Conservation (phyloP, 2,888 invertebrate genomes). For the Mesorhabditis belari region DNA sequence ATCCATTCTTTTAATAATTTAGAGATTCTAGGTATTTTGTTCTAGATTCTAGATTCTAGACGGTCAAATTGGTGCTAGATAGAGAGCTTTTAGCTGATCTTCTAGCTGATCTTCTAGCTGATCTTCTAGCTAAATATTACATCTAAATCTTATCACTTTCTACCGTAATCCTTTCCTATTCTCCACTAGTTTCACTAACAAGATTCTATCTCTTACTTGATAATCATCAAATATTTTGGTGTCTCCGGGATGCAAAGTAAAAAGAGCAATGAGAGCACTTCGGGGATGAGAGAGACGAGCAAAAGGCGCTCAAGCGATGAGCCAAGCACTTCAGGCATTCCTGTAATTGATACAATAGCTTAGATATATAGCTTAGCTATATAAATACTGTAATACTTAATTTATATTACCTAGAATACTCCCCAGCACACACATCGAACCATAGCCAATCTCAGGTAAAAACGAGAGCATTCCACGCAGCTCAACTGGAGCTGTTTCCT, state of each 20-base stretch:
- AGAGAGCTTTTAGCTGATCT: constrained; percentile 1
- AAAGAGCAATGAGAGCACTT: constrained; percentile 28
- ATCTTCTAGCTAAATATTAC: background rate
- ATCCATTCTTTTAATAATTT: no score
- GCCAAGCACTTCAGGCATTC: constrained; percentile 41
- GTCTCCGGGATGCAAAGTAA: constrained; percentile 41
- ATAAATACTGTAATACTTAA: no score
- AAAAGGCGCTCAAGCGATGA: constrained; percentile 31
- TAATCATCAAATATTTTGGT: constrained; percentile 42
- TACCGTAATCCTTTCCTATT: background rate
- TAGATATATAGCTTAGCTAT: no score
- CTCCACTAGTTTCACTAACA: background rate
- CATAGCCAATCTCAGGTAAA: constrained; percentile 45
- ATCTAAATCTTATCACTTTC: background rate
- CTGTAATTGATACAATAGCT: constrained; percentile 20
- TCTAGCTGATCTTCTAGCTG: background rate
- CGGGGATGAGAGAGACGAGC: constrained; percentile 35
- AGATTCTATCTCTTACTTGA: constrained; percentile 16
- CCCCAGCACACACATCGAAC: constrained; percentile 41
- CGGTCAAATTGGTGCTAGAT: background rate
- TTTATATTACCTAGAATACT: no score
- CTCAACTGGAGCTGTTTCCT: constrained; percentile 36
- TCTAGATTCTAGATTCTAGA: no score
- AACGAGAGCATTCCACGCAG: constrained; percentile 40
- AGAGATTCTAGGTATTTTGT: no score